phyloP scores from a whole-genome alignment of 2,888 invertebrate genomes.

The Metopia argyrocephala region DNA sequence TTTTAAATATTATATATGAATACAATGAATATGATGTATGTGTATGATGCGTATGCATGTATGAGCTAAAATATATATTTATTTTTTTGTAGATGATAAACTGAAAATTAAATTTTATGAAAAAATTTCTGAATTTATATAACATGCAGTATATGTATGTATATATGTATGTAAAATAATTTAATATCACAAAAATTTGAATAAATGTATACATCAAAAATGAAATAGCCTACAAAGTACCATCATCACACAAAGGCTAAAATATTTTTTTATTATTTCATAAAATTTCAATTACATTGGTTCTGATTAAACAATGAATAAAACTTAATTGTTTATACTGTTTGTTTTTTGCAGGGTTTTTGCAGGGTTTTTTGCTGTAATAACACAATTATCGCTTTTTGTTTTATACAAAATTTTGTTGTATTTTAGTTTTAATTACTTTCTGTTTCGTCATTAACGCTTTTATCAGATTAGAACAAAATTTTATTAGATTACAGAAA shows the following conservation, averaged over 20 bases:
- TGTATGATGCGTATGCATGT: constrained; percentile 46
- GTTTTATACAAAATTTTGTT: too few species aligned
- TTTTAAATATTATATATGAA: constrained; percentile 15
- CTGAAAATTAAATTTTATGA: constrained; percentile 48
- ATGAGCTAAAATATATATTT: constrained; percentile 59
- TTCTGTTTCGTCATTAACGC: too few species aligned
- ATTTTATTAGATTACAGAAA: too few species aligned
- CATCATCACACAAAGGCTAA: too few species aligned
- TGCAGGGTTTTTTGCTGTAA: too few species aligned
- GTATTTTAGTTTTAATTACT: too few species aligned
- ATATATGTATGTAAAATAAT: background rate
- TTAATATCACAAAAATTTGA: background rate
- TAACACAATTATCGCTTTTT: too few species aligned
- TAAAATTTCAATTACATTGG: background rate
- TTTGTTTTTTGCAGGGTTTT: background rate
- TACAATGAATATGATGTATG: constrained; percentile 44
- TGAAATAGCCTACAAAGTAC: background rate
- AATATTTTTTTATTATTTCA: background rate
- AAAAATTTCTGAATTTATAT: constrained; percentile 49
- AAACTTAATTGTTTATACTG: background rate
- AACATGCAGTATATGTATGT: constrained; percentile 41
- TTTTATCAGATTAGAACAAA: too few species aligned
- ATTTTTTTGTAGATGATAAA: constrained; percentile 63
- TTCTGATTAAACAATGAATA: background rate
- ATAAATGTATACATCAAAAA: background rate